These are phyloP conservation scores for Samia ricini DNA, from an alignment of 1,140 invertebrate genomes.

Conservation along the genomic window DNA sequence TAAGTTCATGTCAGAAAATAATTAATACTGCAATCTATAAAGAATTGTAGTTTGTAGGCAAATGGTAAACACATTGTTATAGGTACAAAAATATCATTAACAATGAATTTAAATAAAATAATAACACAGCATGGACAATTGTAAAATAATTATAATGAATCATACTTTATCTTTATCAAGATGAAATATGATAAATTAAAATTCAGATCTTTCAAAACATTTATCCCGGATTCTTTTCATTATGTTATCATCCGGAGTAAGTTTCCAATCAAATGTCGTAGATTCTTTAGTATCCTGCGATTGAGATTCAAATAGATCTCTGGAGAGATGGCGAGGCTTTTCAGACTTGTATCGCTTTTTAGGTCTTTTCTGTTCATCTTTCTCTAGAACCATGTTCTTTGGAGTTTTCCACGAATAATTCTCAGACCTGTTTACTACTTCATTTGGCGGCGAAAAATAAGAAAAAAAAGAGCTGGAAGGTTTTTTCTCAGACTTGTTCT, in stretches of 20 bases:
- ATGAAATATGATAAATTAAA: slow-evolving; percentile 29
- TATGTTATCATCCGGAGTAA: slow-evolving; percentile 54
- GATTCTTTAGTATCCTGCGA: slow-evolving; percentile 52
- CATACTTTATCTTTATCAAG: neutral
- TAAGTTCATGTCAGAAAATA: no score
- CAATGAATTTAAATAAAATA: no score
- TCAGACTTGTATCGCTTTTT: slow-evolving; percentile 30
- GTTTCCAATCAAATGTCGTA: slow-evolving; percentile 48
- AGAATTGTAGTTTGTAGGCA: no score
- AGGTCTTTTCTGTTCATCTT: slow-evolving; percentile 19
- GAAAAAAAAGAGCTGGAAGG: slow-evolving; percentile 61
- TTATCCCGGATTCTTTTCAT: slow-evolving; percentile 55
- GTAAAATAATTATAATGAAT: neutral
- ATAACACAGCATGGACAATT: neutral
- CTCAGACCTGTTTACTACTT: slow-evolving; percentile 31
- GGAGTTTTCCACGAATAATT: slow-evolving; percentile 50
- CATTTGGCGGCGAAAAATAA: slow-evolving; percentile 53
- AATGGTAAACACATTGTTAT: no score
- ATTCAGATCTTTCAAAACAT: slow-evolving; percentile 57
- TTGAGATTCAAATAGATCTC: slow-evolving; percentile 65
- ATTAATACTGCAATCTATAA: no score
- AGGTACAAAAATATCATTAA: no score
- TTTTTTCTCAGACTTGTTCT: slow-evolving; percentile 45
- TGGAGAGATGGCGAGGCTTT: slow-evolving; percentile 42
- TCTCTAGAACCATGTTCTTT: slow-evolving; percentile 16